Evolutionary conservation across 2,797 vertebrate genomes (phyloP).

Genomic region (Lepilemur septentrionalis): DNA sequence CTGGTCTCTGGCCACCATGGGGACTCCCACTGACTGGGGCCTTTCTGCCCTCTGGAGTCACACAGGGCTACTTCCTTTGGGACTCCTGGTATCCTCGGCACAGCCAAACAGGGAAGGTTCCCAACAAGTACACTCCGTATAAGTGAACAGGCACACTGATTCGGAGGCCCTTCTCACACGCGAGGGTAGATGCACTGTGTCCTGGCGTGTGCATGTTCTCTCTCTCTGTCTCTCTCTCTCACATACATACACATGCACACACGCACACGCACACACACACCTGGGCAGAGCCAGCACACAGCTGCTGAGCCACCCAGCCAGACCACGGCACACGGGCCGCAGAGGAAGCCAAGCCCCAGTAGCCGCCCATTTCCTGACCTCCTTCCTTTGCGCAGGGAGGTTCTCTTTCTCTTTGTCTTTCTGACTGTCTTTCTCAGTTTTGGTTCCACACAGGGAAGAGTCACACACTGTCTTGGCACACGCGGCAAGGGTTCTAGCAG

Average conservation of each 20-base stretch:
- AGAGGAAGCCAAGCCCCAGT: conserved; percentile 32
- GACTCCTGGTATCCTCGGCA: neutral
- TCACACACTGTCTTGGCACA: neutral
- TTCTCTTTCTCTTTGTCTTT: neutral
- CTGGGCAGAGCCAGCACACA: neutral
- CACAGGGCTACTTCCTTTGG: neutral
- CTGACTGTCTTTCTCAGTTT: neutral
- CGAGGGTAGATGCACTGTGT: neutral
- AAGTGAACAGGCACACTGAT: neutral
- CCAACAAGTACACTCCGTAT: neutral
- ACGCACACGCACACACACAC: neutral
- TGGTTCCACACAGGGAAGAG: neutral
- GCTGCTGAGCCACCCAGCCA: neutral
- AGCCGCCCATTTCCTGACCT: conserved; percentile 17
- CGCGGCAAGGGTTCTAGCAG: neutral
- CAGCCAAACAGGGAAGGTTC: neutral
- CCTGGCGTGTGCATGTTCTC: neutral
- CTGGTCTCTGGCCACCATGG: neutral
- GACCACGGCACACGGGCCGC: neutral
- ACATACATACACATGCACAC: neutral
- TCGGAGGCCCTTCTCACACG: neutral
- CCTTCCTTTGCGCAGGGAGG: neutral
- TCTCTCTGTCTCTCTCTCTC: neutral
- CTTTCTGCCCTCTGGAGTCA: neutral
- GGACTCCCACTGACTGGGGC: too few relatives aligned